Base-by-base conservation (phyloP, 1,140 invertebrate genomes). In the Drosophila nebulosa region DNA sequence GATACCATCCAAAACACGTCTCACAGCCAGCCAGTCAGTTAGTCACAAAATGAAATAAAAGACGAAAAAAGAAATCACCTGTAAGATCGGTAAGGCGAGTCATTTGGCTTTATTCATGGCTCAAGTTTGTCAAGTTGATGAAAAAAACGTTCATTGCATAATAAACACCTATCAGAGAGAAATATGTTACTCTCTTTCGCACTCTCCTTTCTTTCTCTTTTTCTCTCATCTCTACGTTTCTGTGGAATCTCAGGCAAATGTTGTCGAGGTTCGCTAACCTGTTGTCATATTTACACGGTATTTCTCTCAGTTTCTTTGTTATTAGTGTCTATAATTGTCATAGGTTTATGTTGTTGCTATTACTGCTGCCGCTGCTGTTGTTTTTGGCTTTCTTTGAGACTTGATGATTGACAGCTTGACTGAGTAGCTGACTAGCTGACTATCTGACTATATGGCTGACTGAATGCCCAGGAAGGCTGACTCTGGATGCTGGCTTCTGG, bases 71-170 rank as follows among this genome's bases (percentile, higher is more conserved):
- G 61, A 77, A 77, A 77, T 77, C 74, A 77, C 74, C 74, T 77
- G 73, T 70, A 61, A 76, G 65, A 53, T 69, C 18, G 55, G 12
- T 50, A 30, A 68, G 63, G 42, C 69, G 71, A 71, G 74, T 73
- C 74, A 69, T 78, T 81, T 78, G 78, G 39, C 39, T 78, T 65
- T 74, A 74, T 76, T 83, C 74, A 78, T 56, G 59, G 70, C 81
- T 88, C 60, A 63, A 63, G 70, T 73, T 83, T 86, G 83, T 88
- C 83, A 88, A 78, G 83, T 86, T 78, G 83, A 73, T 88, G 83
- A 88, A 86, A 86, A 78, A 88, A 83, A 86, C 83, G 83, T 36
- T 78, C 65, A 74, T 86, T 86, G 83, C 83, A 88, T 86, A 86
- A 86, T 86, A 86, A 86, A 73, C 83, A 86, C 85, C 83, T 78